These are phyloP conservation scores for Protophormia terraenovae DNA, from an alignment of 2,888 invertebrate genomes.

Conservation along the genomic window DNA sequence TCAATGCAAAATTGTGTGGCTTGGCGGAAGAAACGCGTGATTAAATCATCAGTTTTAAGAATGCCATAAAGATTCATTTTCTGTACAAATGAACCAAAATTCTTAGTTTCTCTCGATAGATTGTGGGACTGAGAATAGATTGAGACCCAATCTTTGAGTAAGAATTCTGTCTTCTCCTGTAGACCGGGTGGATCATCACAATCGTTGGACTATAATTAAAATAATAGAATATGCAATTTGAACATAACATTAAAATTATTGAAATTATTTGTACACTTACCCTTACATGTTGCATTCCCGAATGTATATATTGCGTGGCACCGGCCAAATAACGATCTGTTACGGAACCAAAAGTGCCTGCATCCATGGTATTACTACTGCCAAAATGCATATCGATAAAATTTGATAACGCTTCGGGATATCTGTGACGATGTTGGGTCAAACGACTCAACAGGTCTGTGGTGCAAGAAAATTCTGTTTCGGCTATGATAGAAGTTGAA, in stretches of 20 bases:
- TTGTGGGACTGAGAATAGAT: slow-evolving; percentile 90
- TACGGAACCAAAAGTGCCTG: slow-evolving; percentile 74
- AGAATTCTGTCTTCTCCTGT: slow-evolving; percentile 95
- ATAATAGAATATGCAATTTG: neutral
- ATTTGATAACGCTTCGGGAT: slow-evolving; percentile 91
- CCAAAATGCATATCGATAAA: slow-evolving; percentile 91
- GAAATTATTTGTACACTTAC: slow-evolving; percentile 81
- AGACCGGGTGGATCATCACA: slow-evolving; percentile 96
- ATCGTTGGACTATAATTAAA: slow-evolving; percentile 85
- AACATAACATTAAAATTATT: too few relatives aligned
- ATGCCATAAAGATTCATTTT: slow-evolving; percentile 98
- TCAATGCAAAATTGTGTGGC: slow-evolving; percentile 98
- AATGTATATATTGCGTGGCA: slow-evolving; percentile 94
- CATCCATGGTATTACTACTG: slow-evolving; percentile 80
- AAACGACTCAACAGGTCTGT: slow-evolving; percentile 92
- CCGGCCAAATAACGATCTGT: slow-evolving; percentile 90
- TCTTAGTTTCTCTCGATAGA: slow-evolving; percentile 89
- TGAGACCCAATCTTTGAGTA: slow-evolving; percentile 97
- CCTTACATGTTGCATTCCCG: slow-evolving; percentile 92
- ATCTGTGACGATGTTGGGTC: slow-evolving; percentile 87
- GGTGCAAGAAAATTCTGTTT: slow-evolving; percentile 92
- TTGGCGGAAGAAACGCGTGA: slow-evolving; percentile 97
- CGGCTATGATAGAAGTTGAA: slow-evolving; percentile 88
- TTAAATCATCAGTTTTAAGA: slow-evolving; percentile 97
- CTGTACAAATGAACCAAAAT: slow-evolving; percentile 96